These are phyloP conservation scores for Eleutherodactylus coqui DNA, from an alignment of 2,797 vertebrate species.

Conservation along the genomic window DNA sequence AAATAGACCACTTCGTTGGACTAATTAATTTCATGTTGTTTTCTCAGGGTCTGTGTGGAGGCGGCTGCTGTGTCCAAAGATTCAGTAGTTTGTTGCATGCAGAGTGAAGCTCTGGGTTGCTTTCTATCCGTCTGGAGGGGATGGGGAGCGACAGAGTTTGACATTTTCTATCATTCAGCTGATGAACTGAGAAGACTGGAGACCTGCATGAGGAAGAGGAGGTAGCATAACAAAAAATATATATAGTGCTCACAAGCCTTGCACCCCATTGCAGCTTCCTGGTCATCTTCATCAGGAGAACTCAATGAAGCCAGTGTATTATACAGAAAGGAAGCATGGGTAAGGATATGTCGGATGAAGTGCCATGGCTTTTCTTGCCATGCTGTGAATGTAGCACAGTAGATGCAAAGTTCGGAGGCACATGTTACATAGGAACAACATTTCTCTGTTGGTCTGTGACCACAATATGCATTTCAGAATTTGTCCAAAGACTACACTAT, in stretches of 20 bases:
- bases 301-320: neutral
- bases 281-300: neutral
- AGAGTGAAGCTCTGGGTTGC: conserved; percentile 81
- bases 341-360: neutral
- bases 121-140: conserved; percentile 92
- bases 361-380: neutral
- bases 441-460: neutral
- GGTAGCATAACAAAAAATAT: conserved; percentile 74
- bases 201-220: conserved; percentile 84
- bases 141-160: conserved; percentile 89
- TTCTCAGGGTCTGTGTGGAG: conserved; percentile 81
- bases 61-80: conserved; percentile 87
- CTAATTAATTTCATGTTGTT: neutral
- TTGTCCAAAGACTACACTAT: conserved; percentile 1
- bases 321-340: neutral
- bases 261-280: neutral
- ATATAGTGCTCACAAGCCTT: neutral
- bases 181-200: conserved; percentile 90
- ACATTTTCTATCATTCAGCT: conserved; percentile 90
- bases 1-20: too few relatives aligned
- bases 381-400: neutral
- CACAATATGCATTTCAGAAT: neutral
- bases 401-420: neutral
- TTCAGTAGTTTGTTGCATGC: conserved; percentile 90
- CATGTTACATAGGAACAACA: neutral